Evolutionary conservation across 2,797 vertebrate species (phyloP).

Genomic region (Distichodus sexfasciatus): DNA sequence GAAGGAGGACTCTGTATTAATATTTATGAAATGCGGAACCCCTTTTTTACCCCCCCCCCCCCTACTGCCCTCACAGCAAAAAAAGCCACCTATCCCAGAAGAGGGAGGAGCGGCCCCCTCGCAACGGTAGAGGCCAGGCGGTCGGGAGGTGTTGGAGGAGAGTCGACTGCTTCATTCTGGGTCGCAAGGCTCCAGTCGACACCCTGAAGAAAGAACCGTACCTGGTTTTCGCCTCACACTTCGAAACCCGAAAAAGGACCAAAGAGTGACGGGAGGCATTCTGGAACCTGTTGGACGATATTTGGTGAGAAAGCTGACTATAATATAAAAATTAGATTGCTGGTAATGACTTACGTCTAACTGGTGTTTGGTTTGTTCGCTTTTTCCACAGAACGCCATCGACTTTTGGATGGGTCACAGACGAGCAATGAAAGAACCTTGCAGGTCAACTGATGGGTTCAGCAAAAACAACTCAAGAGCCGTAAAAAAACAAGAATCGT

Average conservation of each 20-base stretch:
- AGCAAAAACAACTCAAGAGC: too few species aligned
- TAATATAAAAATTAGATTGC: slow-evolving; percentile 7
- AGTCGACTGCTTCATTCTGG: slow-evolving; percentile 71
- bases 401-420: background rate
- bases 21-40: slow-evolving; percentile 86
- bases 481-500: too few species aligned
- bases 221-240: slow-evolving; percentile 30
- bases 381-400: slow-evolving; percentile 18
- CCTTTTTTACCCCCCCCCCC: slow-evolving; percentile 55
- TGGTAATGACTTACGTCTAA: background rate
- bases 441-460: too few species aligned
- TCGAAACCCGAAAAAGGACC: slow-evolving; percentile 39
- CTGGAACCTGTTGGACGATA: too few species aligned
- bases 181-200: slow-evolving; percentile 65
- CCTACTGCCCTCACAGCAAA: slow-evolving; percentile 61
- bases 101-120: slow-evolving; percentile 72
- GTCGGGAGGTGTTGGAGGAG: slow-evolving; percentile 66
- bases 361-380: slow-evolving; percentile 22
- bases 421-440: too few species aligned
- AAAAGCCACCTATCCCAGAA: slow-evolving; percentile 76
- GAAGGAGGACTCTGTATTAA: slow-evolving; percentile 81
- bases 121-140: slow-evolving; percentile 71
- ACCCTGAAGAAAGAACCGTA: slow-evolving; percentile 51
- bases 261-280: background rate
- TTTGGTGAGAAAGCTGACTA: too few species aligned